phyloP scores from a whole-genome alignment of 2,113 vertebrate genomes.

The Grammatotria lemairii region DNA sequence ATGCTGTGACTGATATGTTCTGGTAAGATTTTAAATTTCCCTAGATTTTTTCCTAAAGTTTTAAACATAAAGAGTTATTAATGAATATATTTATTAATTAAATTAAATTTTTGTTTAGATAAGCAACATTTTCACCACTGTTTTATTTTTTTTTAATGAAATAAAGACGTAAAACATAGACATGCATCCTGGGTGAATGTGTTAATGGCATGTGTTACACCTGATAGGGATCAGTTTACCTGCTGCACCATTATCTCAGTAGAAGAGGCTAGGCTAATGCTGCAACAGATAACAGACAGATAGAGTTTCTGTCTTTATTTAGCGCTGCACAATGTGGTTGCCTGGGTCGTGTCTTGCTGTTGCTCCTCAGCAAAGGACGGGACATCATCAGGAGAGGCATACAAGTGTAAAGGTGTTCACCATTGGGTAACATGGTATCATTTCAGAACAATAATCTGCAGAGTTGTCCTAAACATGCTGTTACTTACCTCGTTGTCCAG shows the following conservation, averaged over 20 bases:
- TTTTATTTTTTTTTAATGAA: neutral
- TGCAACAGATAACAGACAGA: neutral
- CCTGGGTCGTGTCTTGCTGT: constrained; percentile 48
- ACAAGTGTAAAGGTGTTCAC: constrained; percentile 10
- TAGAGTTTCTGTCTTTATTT: neutral
- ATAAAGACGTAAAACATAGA: neutral
- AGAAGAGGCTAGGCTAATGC: neutral
- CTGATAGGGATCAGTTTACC: constrained; percentile 37
- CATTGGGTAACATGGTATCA: neutral
- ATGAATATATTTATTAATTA: neutral
- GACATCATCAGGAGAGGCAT: neutral
- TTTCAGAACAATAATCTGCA: neutral
- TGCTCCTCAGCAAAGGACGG: neutral
- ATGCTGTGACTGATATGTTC: constrained; percentile 63
- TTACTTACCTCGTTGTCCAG: neutral
- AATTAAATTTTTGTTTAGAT: neutral
- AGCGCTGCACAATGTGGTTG: constrained; percentile 20
- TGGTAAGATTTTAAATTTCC: constrained; percentile 32
- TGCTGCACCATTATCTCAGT: neutral
- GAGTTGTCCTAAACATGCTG: neutral
- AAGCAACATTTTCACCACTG: neutral
- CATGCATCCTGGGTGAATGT: neutral
- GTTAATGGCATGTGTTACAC: neutral
- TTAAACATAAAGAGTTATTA: neutral
- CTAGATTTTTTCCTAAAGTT: neutral